Evolutionary conservation across 1,140 invertebrate species (phyloP), one percentile per base, ranked within the genome.

Genomic region (Danaus melanippus): DNA sequence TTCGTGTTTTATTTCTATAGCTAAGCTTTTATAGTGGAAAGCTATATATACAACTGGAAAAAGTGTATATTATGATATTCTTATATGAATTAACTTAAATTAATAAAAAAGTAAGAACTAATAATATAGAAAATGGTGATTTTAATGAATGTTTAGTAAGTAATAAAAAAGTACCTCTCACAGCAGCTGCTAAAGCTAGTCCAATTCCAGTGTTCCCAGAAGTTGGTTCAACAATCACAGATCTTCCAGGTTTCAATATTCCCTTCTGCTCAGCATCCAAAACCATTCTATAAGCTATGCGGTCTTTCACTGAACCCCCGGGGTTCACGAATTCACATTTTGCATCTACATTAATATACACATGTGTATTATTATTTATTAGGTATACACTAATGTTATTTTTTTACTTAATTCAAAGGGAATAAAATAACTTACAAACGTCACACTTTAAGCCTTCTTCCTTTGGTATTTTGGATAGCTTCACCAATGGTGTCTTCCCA

Each of bases 271-370:
- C 98, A 2, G 98, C 98, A 86, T 99, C 97, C 79, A 95, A 91
- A 0, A 99, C 90, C 97, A 99, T 99, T 63, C 97, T 89, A 58
- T 94, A 90, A 3, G 92, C 98, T 75, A 99, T 99, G 53, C 98
- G 89, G 76, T 99, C 98, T 77, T 99, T 99, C 0, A 99, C 95
- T 60, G 96, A 98, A 21, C 98, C 98, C 58, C 98, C 98, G 54
- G 98, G 95, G 87, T 99, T 99, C 56, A 99, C 90, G 83, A 93
- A 99, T 85, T 99, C 98, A 88, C 97, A 99, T 90, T 99, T 99
- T 21, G 90, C 98, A 88, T 96, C 97, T 99, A 67, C 6, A 32
- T 32, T 44, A 62, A 32, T 32, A 2, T n/a, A n/a, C n/a, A n/a
- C n/a, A n/a, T n/a, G n/a, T n/a, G n/a, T n/a, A n/a, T n/a, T n/a